phyloP scores from a whole-genome alignment of 2,888 invertebrate genomes.

The Phalera bucephala region DNA sequence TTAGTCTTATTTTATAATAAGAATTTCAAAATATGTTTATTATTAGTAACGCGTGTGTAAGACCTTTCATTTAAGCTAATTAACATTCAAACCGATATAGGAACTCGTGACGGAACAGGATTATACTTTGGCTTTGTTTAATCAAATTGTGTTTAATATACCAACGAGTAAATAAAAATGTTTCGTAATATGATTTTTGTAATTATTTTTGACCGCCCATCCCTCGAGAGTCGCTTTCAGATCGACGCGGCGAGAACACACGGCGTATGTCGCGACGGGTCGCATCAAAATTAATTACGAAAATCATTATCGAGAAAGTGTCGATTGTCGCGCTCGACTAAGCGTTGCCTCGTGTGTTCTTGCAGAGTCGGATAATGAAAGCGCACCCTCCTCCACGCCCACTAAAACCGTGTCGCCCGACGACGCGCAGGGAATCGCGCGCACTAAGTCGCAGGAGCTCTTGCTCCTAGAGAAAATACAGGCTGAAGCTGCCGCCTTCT shows the following conservation, averaged over 20 bases:
- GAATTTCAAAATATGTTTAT: conserved; percentile 70
- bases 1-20: conserved; percentile 71
- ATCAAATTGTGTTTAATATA: conserved; percentile 79
- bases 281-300: conserved; percentile 79
- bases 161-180: conserved; percentile 80
- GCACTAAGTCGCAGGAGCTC: conserved; percentile 86
- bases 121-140: conserved; percentile 77
- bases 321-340: conserved; percentile 41
- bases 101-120: conserved; percentile 64
- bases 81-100: conserved; percentile 66
- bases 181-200: conserved; percentile 82
- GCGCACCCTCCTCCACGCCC: conserved; percentile 85
- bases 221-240: conserved; percentile 63
- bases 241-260: conserved; percentile 64
- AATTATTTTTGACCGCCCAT: conserved; percentile 78
- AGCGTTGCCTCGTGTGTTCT: conserved; percentile 84
- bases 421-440: conserved; percentile 49
- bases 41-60: conserved; percentile 69
- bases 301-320: conserved; percentile 56
- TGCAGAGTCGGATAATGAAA: conserved; percentile 91
- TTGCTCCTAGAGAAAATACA: conserved; percentile 87
- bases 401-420: conserved; percentile 67
- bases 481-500: conserved; percentile 88
- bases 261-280: conserved; percentile 61
- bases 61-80: conserved; percentile 68